A percentile compares a stretch with the other conserved stretches of the same genome.
Evolutionary conservation across 2,888 invertebrate species (phyloP).

Genomic region (Scaptomyza reducta): DNA sequence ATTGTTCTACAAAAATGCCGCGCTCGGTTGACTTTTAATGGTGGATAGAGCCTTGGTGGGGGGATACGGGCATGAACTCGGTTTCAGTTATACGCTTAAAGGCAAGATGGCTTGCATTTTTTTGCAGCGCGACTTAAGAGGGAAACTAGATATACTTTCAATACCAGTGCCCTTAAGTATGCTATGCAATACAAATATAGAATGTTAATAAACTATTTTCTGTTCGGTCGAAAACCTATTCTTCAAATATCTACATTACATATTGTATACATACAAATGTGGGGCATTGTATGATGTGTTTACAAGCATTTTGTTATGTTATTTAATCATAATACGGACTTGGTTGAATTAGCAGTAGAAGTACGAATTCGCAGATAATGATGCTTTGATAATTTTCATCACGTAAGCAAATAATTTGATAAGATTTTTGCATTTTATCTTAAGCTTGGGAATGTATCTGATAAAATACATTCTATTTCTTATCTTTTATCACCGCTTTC

Average conservation of each 20-base stretch:
- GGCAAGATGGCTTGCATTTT: slow-evolving; percentile 35
- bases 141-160: background rate
- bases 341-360: background rate
- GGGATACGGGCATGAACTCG: slow-evolving; percentile 17
- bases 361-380: slow-evolving; percentile 12
- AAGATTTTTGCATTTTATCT: slow-evolving; percentile 16
- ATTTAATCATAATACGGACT: background rate
- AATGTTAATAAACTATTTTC: background rate
- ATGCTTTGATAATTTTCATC: slow-evolving; percentile 5
- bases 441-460: background rate
- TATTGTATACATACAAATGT: background rate
- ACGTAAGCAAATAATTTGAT: slow-evolving; percentile 12
- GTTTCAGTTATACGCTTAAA: slow-evolving; percentile 20
- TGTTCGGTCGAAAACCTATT: background rate
- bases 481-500: background rate
- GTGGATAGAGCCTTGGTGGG: slow-evolving; percentile 61
- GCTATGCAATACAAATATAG: slow-evolving; percentile 23
- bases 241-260: background rate
- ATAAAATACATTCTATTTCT: background rate
- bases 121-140: background rate
- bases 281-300: background rate
- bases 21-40: slow-evolving; percentile 76
- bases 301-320: background rate
- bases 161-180: slow-evolving; percentile 39
- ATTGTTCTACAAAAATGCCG: slow-evolving; percentile 72